Evolutionary conservation across 2,797 vertebrate genomes (phyloP).

Genomic region (Poeciliopsis paucimaculata): DNA sequence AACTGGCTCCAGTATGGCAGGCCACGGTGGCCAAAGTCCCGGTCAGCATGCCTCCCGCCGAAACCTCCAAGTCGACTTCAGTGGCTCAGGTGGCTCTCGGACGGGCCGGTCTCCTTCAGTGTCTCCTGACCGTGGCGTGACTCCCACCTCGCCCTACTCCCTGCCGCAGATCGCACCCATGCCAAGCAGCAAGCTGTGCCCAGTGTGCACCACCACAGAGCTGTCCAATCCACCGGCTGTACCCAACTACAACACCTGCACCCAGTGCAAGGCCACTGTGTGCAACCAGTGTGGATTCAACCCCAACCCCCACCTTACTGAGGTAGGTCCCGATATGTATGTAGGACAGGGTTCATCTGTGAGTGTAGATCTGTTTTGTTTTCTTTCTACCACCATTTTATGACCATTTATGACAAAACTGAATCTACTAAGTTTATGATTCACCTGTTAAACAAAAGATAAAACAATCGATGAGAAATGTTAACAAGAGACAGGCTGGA

Average conservation of each 20-base stretch:
- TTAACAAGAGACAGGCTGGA: conserved; percentile 11
- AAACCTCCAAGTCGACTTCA: conserved; percentile 91
- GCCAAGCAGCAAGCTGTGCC: conserved; percentile 95
- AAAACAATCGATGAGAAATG: conserved; percentile 4
- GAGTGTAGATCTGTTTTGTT: neutral
- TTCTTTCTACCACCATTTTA: neutral
- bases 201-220: conserved; percentile 96
- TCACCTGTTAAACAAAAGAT: conserved; percentile 23
- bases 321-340: conserved; percentile 57
- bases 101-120: conserved; percentile 87
- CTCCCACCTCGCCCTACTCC: conserved; percentile 94
- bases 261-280: conserved; percentile 94
- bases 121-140: conserved; percentile 90
- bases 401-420: conserved; percentile 14
- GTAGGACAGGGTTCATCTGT: neutral
- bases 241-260: conserved; percentile 97
- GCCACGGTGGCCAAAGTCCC: conserved; percentile 66
- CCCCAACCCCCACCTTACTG: conserved; percentile 95
- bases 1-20: conserved; percentile 44
- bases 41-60: conserved; percentile 85
- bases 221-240: conserved; percentile 88
- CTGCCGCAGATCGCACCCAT: conserved; percentile 97
- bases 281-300: conserved; percentile 99
- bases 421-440: conserved; percentile 10
- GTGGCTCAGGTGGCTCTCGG: conserved; percentile 69